Percentiles rank a stretch among this genome's conserved stretches.
These are phyloP conservation scores for Lemur catta DNA, from an alignment of 2,797 vertebrate genomes.

Conservation along the genomic window DNA sequence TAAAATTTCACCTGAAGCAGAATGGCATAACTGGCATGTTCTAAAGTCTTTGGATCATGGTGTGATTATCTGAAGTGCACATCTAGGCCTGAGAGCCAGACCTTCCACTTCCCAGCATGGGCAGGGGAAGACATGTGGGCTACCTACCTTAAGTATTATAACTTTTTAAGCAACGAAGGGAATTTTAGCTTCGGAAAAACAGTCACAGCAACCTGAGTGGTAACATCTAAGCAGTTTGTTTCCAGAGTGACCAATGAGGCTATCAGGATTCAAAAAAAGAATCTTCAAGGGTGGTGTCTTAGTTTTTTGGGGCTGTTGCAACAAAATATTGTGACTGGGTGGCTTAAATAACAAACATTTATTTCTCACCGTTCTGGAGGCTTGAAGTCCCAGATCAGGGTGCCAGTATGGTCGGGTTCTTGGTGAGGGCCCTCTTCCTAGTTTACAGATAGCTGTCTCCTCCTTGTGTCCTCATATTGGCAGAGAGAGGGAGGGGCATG, in stretches of 20 bases:
- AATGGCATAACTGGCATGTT: background rate
- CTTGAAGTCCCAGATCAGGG: background rate
- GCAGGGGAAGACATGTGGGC: background rate
- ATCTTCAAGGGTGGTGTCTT: background rate
- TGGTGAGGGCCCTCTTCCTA: background rate
- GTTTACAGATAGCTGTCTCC: background rate
- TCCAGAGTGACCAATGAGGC: background rate
- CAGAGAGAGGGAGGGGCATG: too few species aligned
- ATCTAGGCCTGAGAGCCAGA: background rate
- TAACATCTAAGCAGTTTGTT: background rate
- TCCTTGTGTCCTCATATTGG: background rate
- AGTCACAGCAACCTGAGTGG: background rate
- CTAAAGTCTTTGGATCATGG: background rate
- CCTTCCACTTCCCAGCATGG: fast-evolving
- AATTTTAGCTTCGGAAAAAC: background rate
- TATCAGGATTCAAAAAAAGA: background rate
- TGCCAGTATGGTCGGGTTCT: background rate
- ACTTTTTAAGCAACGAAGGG: background rate
- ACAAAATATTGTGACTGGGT: background rate
- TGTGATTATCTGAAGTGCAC: background rate
- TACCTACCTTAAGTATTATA: background rate
- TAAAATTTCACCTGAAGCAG: background rate
- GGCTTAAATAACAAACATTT: background rate
- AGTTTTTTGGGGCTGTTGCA: background rate
- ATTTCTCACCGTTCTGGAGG: background rate